phyloP scores from a whole-genome alignment of 2,797 vertebrate genomes.

The Oreochromis grahami region DNA sequence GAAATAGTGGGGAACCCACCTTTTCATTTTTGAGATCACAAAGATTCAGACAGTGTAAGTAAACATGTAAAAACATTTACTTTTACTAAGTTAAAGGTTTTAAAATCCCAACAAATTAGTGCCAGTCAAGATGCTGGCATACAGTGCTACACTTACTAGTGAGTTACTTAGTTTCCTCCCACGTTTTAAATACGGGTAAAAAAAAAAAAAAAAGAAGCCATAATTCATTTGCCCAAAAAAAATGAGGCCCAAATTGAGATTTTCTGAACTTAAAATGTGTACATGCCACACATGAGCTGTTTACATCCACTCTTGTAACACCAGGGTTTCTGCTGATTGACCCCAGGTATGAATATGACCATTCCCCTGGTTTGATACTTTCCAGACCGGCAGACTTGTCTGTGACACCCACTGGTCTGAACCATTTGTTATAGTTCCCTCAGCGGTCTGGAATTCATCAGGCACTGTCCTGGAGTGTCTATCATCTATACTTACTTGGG shows the following conservation, averaged over 20 bases:
- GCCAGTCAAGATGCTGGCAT: slow-evolving; percentile 44
- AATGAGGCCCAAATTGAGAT: background rate
- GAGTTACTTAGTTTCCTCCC: background rate
- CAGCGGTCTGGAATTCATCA: slow-evolving; percentile 20
- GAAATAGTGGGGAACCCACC: slow-evolving; percentile 28
- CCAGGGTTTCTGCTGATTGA: slow-evolving; percentile 4
- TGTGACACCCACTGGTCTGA: slow-evolving; percentile 13
- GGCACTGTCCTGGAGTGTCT: background rate
- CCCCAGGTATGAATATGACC: slow-evolving; percentile 22
- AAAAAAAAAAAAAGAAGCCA: background rate
- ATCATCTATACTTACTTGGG: background rate
- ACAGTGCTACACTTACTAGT: background rate
- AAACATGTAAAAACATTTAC: slow-evolving; percentile 65
- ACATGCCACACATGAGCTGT: background rate
- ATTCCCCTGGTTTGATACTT: slow-evolving; percentile 22
- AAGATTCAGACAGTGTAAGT: slow-evolving; percentile 45
- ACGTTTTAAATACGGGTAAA: background rate
- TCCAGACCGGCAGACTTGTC: slow-evolving; percentile 40
- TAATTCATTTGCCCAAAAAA: background rate
- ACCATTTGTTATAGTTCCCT: slow-evolving; percentile 38
- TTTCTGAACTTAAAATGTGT: background rate
- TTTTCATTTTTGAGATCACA: slow-evolving; percentile 43
- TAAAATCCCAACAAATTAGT: slow-evolving; percentile 39
- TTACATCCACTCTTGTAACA: background rate
- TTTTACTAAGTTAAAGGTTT: slow-evolving; percentile 42